Base-by-base conservation (phyloP, 2,888 invertebrate species). In the Watsonalla binaria region DNA sequence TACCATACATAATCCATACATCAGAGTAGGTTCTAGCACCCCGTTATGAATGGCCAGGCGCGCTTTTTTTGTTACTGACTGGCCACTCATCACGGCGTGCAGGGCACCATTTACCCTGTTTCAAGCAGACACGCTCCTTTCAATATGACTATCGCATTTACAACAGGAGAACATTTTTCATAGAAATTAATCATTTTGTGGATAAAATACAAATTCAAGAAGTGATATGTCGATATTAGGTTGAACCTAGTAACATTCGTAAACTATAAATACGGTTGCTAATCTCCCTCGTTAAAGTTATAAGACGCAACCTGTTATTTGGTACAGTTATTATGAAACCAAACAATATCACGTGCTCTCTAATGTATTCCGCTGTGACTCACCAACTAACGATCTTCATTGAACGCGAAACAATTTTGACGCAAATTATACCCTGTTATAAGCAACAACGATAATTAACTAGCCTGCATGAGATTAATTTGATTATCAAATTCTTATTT, bases 341-440 rank as follows among this genome's bases (percentile, higher is more conserved):
- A 86, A 86, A 89, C 86, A 88, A 84, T 84, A 86, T 84, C 82
- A 80, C 80, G 82, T 82, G 80, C 82, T 78, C 70, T 77, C 79
- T 72, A 74, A 74, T 71, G 67, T 70, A 63, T 65, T 65, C 66
- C 57, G 61, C 58, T 53, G 48, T 75, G 83, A 84, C 76, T 84
- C 84, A 84, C 74, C 63, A 71, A 72, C 76, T 77, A 81, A 84
- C 82, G 66, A 82, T 84, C 79, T 80, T 83, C 82, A 84, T 85
- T 78, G 80, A 74, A 80, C 80, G 80, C 80, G 74, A 82, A 86
- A 87, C 86, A 80, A 84, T 86, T 86, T 84, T 81, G 84, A 88
- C 86, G 76, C 86, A 89, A 88, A 90, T 90, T 90, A 89, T 84
- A 89, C 77, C 75, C 82, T 86, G 82, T 77, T 84, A 79, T 75